These are phyloP conservation scores for Hirundichthys speculiger DNA, from an alignment of 2,113 vertebrate species.

Conservation along the genomic window DNA sequence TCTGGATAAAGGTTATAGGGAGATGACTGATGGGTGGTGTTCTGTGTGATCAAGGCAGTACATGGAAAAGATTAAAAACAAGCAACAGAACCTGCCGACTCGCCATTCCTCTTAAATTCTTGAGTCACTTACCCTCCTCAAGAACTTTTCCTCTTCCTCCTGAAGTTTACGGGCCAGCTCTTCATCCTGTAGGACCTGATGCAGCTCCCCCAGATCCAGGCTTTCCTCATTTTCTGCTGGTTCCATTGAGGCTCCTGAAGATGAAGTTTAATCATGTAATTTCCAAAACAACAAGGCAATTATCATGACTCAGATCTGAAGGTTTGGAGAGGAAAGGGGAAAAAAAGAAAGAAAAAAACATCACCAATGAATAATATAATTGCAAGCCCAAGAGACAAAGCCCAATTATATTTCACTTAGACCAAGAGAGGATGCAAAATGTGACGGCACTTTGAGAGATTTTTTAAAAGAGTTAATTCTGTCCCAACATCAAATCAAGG, in stretches of 20 bases:
- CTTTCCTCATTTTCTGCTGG: constrained; percentile 29
- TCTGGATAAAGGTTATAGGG: constrained; percentile 36
- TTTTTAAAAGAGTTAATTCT: not conserved
- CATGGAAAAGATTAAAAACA: not conserved
- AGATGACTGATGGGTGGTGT: constrained; percentile 22
- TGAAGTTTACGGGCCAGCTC: constrained; percentile 76
- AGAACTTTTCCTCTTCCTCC: constrained; percentile 67
- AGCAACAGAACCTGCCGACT: not conserved
- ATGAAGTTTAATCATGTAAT: not conserved
- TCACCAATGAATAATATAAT: constrained; percentile 20
- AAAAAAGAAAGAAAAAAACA: not conserved
- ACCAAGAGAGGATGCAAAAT: constrained; percentile 9
- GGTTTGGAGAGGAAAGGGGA: not conserved
- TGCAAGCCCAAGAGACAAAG: not conserved
- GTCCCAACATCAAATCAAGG: not conserved
- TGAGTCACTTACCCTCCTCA: constrained; percentile 45
- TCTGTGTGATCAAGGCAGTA: constrained; percentile 33
- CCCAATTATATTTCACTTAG: not conserved
- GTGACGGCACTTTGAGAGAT: not conserved
- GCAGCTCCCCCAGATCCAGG: constrained; percentile 67
- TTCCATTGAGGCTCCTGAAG: constrained; percentile 18
- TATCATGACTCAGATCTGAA: not conserved
- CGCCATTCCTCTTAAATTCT: not conserved
- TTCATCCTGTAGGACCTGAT: constrained; percentile 79
- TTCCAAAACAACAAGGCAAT: not conserved